phyloP scores from a whole-genome alignment of 2,113 vertebrate species.

The Chloebia gouldiae region DNA sequence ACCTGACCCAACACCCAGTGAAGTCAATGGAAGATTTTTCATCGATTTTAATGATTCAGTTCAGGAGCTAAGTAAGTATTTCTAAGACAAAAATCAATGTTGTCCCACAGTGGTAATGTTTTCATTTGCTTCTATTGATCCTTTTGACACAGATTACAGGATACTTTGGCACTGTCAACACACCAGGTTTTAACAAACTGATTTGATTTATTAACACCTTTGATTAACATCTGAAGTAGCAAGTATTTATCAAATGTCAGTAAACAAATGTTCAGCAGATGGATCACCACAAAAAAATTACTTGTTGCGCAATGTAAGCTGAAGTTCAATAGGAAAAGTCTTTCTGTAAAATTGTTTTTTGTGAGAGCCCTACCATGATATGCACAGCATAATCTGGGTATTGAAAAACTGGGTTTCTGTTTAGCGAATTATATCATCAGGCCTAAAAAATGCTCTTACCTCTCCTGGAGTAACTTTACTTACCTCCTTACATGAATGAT shows the following conservation, averaged over 20 bases:
- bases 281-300: not conserved
- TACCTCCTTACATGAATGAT: not conserved
- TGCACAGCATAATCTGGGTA: not conserved
- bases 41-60: slow-evolving; percentile 55
- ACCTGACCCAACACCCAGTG: not conserved
- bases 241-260: slow-evolving; percentile 45
- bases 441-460: not conserved
- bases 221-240: slow-evolving; percentile 39
- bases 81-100: slow-evolving; percentile 57
- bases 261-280: slow-evolving; percentile 11
- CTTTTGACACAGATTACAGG: slow-evolving; percentile 46
- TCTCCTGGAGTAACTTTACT: not conserved
- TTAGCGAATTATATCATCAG: not conserved
- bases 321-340: not conserved
- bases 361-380: not conserved
- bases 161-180: slow-evolving; percentile 44
- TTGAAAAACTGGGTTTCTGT: not conserved
- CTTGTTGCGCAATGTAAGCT: not conserved
- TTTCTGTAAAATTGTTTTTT: not conserved
- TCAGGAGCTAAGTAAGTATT: slow-evolving; percentile 37
- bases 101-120: slow-evolving; percentile 47
- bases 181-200: slow-evolving; percentile 3
- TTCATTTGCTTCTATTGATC: slow-evolving; percentile 50
- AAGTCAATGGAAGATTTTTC: slow-evolving; percentile 17
- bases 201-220: slow-evolving; percentile 57